Conservation (phyloP, 2,888 invertebrate genomes). For the Caenorhabditis auriculariae region DNA sequence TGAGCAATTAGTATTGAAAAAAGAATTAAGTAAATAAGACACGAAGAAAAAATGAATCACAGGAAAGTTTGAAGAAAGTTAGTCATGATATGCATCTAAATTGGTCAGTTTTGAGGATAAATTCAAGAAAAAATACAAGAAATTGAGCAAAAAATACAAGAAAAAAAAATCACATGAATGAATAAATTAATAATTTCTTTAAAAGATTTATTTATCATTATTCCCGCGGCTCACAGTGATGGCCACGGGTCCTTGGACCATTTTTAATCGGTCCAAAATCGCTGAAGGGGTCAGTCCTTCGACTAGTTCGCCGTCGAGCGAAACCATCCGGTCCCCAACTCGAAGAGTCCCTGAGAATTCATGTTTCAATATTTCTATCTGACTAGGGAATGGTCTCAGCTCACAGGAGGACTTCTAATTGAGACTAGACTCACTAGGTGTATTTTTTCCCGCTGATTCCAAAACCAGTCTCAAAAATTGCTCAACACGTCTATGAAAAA, state of each 20-base stretch:
- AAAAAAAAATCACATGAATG: no score
- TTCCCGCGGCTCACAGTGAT: constrained; percentile 46
- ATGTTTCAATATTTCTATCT: no score
- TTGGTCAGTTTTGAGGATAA: neutral
- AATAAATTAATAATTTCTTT: no score
- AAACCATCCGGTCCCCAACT: constrained; percentile 38
- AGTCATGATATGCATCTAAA: neutral
- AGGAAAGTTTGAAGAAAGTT: no score
- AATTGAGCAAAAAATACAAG: no score
- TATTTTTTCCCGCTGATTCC: no score
- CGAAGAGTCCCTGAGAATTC: constrained; percentile 32
- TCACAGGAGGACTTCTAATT: no score
- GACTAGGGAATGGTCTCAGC: no score
- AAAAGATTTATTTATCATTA: neutral
- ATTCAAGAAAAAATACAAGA: neutral
- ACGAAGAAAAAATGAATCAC: no score
- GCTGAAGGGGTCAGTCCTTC: constrained; percentile 47
- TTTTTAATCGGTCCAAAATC: constrained; percentile 59
- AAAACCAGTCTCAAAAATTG: no score
- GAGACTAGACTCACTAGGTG: neutral
- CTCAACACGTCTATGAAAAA: neutral
- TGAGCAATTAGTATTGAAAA: no score
- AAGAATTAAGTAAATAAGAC: no score
- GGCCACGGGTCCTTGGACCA: constrained; percentile 45
- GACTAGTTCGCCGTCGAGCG: constrained; percentile 53